Conservation (phyloP, 53 echinoderm and acorn worm species). For the Actinopyga echinites region DNA sequence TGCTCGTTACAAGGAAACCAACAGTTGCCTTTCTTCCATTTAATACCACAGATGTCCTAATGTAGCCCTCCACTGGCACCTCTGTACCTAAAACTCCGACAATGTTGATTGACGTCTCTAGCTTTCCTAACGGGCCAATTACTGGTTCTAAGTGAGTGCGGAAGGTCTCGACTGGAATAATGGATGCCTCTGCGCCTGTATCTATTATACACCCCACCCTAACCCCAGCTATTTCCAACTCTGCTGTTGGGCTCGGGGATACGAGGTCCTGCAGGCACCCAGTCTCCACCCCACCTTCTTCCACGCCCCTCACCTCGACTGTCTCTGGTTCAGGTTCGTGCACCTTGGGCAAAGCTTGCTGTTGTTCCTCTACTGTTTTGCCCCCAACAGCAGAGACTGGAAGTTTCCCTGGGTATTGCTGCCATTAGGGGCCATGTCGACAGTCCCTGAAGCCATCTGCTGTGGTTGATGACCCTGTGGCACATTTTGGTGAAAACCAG, state of each 20-base stretch:
- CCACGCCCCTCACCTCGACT: neutral
- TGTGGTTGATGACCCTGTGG: too few relatives aligned
- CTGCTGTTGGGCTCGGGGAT: neutral
- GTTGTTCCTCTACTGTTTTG: neutral
- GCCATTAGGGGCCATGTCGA: too few relatives aligned
- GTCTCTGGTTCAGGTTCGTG: neutral
- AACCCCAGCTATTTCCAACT: neutral
- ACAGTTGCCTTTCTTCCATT: neutral
- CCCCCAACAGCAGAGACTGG: neutral
- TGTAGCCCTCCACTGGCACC: conserved; percentile 21
- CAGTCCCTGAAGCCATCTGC: too few relatives aligned
- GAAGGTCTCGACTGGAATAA: conserved; percentile 18
- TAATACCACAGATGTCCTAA: neutral
- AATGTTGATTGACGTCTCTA: neutral
- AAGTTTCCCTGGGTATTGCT: neutral
- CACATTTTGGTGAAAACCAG: too few relatives aligned
- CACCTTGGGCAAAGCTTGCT: neutral
- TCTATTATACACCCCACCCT: neutral
- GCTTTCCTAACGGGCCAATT: conserved; percentile 16
- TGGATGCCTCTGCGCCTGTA: conserved; percentile 37
- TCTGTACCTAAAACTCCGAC: conserved; percentile 19
- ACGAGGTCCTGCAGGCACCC: neutral
- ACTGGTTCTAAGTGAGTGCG: neutral
- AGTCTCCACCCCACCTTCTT: neutral
- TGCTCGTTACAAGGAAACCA: neutral